Evolutionary conservation across 2,888 invertebrate species (phyloP), one percentile per base, ranked within the genome.

Genomic region (Pammene aurita): DNA sequence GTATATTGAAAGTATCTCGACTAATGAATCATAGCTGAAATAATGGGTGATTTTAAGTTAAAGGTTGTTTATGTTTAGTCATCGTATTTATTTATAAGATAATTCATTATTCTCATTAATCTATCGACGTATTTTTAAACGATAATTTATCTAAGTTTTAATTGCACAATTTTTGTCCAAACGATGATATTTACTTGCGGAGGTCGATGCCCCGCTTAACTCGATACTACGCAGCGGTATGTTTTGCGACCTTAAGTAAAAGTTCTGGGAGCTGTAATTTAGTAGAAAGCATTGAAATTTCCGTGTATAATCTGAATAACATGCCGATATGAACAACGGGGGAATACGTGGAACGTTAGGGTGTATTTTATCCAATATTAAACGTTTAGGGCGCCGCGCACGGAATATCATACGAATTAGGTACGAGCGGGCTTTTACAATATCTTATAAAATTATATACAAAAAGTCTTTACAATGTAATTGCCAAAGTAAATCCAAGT

Each of bases 241-340:
- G 52, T 54, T 44, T 56, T 34, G 44, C 44, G 82, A 84, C 86
- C 85, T 88, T 88, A 87, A 87, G 86, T 87, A 87, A 89, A 90
- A 90, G 86, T 88, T 87, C 82, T 90, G 89, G 90, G 88, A 84
- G 86, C 87, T 88, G 89, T 92, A 92, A 92, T 92, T 92, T 92
- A 90, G 90, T 91, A 92, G 90, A 92, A 90, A 92, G 92, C 92
- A 91, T 92, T 91, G 92, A 92, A 92, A 91, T 91, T 91, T 92
- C 92, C 92, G 90, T 92, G 92, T 92, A 89, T 92, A 92, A 91
- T 92, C 90, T 90, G 89, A 91, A 92, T 92, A 92, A 92, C 92
- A 92, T 92, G 91, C 88, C 90, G 87, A 92, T 92, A 92, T 92
- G 92, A 92, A 90, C 91, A 90, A 88, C 92, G 90, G 89, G 90